Base-by-base conservation (phyloP, 2,888 invertebrate genomes). In the Ceriagrion tenellum region DNA sequence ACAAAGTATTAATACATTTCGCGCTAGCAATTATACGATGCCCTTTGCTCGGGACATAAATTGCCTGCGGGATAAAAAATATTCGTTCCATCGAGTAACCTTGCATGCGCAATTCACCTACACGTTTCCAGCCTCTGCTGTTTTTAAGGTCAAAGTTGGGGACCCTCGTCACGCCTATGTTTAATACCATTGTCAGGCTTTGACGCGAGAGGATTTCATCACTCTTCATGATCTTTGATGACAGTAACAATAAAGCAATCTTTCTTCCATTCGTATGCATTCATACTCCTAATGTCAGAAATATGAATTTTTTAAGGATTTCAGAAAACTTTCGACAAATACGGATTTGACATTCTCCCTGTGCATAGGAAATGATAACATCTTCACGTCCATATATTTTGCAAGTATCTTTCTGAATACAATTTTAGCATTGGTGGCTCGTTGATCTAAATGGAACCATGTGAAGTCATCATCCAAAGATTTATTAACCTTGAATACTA, bases 111-210 rank as follows among this genome's bases (percentile, higher is more conserved):
- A 30, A 35, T 13, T 30, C 74, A 16, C 13, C 13, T 35, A 81
- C 18, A 12, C 26, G 0, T 69, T 81, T 16, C 16, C 74, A 10
- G 30, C 30, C 74, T 6, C 26, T 81, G 74, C 30, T 81, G 35
- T 81, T 35, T 81, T 30, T 81, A 81, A 81, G 74, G 74, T 81
- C 74, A 81, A 81, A 81, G 74, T 30, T 81, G 74, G 35, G 30
- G 35, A 30, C 74, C 74, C 30, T 81, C 10, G 13, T 30, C 30
- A 30, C 2, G 13, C 30, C 8, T 30, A 0, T 6, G 13, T 81
- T 81, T 81, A 1, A 81, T 30, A 30, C 13, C 35, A 16, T n/a
- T 26, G 69, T 69, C 69, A n/a, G 69, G n/a, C 1, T 69, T 3
- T n/a, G 16, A 69, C 3, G 69, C 23, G n/a, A 16, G 35, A 81